Conservation (phyloP, 2,888 invertebrate genomes). For the Papilio protenor region DNA sequence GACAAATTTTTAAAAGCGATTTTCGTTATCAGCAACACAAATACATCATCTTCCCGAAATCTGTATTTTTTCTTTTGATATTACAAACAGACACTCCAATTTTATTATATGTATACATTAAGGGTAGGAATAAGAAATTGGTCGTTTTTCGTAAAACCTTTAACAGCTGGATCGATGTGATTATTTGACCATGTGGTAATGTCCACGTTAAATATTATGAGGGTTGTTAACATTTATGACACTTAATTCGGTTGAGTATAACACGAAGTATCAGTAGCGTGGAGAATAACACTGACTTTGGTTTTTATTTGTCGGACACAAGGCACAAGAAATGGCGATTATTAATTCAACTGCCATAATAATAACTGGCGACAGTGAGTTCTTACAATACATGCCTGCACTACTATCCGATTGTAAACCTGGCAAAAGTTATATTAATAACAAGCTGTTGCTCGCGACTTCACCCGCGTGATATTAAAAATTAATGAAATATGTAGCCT, state of each 20-base stretch:
- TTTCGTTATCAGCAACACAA: too few relatives aligned
- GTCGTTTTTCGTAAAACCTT: conserved; percentile 47
- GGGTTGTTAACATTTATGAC: conserved; percentile 77
- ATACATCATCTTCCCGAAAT: too few relatives aligned
- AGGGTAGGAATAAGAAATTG: conserved; percentile 42
- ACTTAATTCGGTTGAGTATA: conserved; percentile 76
- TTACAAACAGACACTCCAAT: too few relatives aligned
- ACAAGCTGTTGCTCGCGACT: too few relatives aligned
- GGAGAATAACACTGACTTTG: conserved; percentile 68
- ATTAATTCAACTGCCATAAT: neutral
- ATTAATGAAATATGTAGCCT: too few relatives aligned
- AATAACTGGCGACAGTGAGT: too few relatives aligned
- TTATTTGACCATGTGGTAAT: conserved; percentile 65
- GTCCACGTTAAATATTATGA: conserved; percentile 70
- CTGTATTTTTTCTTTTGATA: too few relatives aligned
- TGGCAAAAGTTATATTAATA: too few relatives aligned
- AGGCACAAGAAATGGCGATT: conserved; percentile 49
- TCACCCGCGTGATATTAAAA: too few relatives aligned
- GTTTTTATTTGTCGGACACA: conserved; percentile 55
- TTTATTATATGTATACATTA: conserved; percentile 3
- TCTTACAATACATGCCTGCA: too few relatives aligned
- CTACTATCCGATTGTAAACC: too few relatives aligned
- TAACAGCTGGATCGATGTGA: conserved; percentile 49
- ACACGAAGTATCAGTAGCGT: conserved; percentile 69
- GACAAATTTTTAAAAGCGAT: too few relatives aligned